Conservation (phyloP, 1,140 invertebrate genomes). For the Archivesica marissinica region DNA sequence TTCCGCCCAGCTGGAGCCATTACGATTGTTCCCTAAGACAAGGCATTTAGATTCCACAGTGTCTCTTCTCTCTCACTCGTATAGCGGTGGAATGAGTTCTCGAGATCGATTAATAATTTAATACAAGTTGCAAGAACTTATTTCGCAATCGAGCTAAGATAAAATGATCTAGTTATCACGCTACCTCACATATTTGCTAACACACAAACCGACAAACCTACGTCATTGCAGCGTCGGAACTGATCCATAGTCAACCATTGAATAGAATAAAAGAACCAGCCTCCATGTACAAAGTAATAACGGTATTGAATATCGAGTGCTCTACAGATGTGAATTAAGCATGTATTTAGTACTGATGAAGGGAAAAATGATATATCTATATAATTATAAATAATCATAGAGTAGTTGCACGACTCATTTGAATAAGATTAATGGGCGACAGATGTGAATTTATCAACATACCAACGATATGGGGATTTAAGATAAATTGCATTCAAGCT, state of each 20-base stretch:
- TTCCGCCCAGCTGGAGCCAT: no score
- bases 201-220: not conserved
- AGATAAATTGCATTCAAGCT: conserved; percentile 2
- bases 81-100: no score
- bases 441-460: conserved; percentile 13
- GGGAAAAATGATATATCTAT: not conserved
- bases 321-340: not conserved
- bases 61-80: no score
- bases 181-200: no score
- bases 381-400: no score
- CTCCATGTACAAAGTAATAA: not conserved
- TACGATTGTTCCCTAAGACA: no score
- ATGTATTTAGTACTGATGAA: conserved; percentile 1
- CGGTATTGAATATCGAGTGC: not conserved
- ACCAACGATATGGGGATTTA: not conserved
- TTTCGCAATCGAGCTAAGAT: no score
- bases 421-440: not conserved
- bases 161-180: no score
- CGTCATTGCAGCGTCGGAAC: not conserved
- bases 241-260: not conserved
- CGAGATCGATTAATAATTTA: no score
- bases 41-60: no score
- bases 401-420: not conserved
- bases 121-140: no score
- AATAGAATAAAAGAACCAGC: not conserved